Percentiles rank a stretch among this genome's conserved stretches.
phyloP scores from a whole-genome alignment of 2,797 vertebrate species.

The Vireo griseus region DNA sequence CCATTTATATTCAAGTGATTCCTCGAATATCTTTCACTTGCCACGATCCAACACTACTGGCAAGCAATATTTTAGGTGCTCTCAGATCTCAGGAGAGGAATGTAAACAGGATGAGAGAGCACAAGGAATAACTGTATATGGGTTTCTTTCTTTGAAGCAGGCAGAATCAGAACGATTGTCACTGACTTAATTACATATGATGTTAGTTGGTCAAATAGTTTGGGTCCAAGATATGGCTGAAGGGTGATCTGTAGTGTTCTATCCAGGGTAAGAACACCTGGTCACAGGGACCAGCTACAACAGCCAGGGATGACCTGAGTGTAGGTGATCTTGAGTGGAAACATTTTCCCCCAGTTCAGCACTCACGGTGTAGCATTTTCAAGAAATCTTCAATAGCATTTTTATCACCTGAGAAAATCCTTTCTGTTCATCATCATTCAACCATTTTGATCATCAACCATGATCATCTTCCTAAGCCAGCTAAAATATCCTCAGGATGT shows the following conservation, averaged over 20 bases:
- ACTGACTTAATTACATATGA: neutral
- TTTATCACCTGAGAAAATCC: accelerated
- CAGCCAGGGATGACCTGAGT: neutral
- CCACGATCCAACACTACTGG: neutral
- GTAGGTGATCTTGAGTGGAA: neutral
- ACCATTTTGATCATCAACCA: neutral
- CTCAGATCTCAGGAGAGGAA: neutral
- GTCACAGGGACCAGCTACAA: neutral
- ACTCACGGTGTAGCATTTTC: accelerated
- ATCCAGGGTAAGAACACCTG: neutral
- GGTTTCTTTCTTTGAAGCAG: neutral
- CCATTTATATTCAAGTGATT: neutral
- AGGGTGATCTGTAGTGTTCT: neutral
- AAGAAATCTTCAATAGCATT: neutral
- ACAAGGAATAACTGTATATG: neutral
- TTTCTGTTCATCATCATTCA: neutral
- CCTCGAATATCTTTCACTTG: neutral
- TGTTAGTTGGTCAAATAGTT: neutral
- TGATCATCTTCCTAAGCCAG: neutral
- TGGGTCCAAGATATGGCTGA: neutral
- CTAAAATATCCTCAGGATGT: neutral
- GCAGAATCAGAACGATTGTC: neutral
- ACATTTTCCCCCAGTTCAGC: accelerated
- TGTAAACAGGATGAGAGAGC: neutral
- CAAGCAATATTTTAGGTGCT: neutral